Base-by-base conservation (phyloP, 2,113 vertebrate genomes). In the Protomyctophum bolini region DNA sequence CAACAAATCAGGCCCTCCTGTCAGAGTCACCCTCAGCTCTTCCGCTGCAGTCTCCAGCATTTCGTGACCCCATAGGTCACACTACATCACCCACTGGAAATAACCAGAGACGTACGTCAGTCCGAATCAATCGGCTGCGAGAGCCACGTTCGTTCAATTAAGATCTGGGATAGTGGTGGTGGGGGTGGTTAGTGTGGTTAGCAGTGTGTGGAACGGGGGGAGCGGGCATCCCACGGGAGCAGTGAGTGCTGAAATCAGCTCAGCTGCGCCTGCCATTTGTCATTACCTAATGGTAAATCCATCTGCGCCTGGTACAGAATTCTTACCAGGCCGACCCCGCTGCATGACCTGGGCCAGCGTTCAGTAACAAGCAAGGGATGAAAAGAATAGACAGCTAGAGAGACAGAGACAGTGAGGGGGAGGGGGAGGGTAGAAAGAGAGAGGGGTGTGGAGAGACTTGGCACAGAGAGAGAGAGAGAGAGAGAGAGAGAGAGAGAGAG, bases 201-300 rank as follows among this genome's bases (percentile, higher is more conserved):
- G 74, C 73, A 66, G 33, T 58, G 56, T 8, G 56, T 14, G n/a
- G 15, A n/a, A 2, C 50, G 47, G 48, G 63, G 28, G 11, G 21
- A 8, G 65, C 10, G 41, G 3, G 15, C 66, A 72, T 88, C 87
- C 84, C 84, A 78, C 64, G 84, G 76, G 86, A 80, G 78, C 74
- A 67, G 80, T 86, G 72, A 92, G 84, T 86, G 88, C 88, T 92
- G 86, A 90, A 91, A 87, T 91, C 88, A 91, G 88, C 84, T 87
- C 79, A 75, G 86, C 79, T 75, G 70, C 15, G 54, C 63, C 73
- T 74, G 81, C 68, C 82, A 90, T 90, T 91, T 86, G 84, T 92
- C 89, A 93, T 90, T 84, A 87, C 83, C 81, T 91, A 91, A 88
- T 89, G 82, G 83, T 85, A 87, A 91, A 91, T 92, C 83, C 81